These are phyloP conservation scores for Actinernus sp. DNA, from an alignment of 92 coral and sea anemone genomes.

Conservation along the genomic window DNA sequence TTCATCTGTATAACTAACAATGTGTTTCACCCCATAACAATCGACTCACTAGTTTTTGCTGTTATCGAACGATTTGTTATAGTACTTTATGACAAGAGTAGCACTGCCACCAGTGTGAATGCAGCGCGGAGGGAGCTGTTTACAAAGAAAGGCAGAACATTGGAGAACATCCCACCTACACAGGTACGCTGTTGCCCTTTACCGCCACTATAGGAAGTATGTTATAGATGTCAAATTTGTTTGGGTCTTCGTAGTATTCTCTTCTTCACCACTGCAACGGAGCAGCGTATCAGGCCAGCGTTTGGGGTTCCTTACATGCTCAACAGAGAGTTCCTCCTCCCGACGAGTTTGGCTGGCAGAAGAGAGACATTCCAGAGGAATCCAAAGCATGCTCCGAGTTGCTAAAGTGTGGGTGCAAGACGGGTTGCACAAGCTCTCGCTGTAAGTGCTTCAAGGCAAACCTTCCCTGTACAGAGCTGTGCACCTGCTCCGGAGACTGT, in stretches of 20 bases:
- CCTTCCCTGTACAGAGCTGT: neutral
- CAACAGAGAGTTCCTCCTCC: neutral
- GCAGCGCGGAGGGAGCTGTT: constrained; percentile 26
- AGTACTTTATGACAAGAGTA: constrained; percentile 39
- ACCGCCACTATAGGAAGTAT: neutral
- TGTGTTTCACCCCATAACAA: neutral
- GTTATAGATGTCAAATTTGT: too few species aligned
- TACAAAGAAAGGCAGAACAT: constrained; percentile 20
- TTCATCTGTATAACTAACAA: neutral
- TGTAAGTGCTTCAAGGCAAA: neutral
- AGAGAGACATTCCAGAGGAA: neutral
- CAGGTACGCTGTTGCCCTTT: constrained; percentile 8
- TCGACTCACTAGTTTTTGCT: neutral
- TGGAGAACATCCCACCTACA: constrained; percentile 39
- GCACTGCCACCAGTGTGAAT: constrained; percentile 11
- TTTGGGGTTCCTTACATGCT: neutral
- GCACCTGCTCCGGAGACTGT: neutral
- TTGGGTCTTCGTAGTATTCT: neutral
- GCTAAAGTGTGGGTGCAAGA: too few species aligned
- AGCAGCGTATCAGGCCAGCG: neutral
- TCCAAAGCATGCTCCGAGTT: neutral
- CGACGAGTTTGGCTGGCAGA: neutral
- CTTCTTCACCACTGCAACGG: neutral
- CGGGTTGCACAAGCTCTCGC: neutral
- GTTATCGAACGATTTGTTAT: constrained; percentile 2